Evolutionary conservation across 1,140 invertebrate genomes (phyloP), one percentile per base, ranked within the genome.

Genomic region (Scaptomyza hsui): DNA sequence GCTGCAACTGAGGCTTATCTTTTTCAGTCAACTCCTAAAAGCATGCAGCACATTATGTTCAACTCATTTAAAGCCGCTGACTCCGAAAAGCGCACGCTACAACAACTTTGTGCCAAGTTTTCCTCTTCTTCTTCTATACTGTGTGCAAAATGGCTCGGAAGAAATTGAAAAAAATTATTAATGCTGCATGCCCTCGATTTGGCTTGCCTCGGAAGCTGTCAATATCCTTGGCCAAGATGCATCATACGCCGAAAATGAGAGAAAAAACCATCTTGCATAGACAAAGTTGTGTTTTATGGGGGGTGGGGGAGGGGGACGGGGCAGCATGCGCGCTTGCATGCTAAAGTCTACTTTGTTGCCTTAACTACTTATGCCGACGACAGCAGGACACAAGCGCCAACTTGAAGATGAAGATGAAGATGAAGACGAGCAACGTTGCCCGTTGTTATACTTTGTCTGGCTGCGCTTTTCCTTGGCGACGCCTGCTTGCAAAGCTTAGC

Each of bases 341-440:
- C 82, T 78, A 78, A 78, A 82, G 78, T 89, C 78, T 82, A 86
- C 82, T 86, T 86, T 86, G 82, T 86, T 88, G 82, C 82, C 74
- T 82, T 82, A 88, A 86, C 78, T 88, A 86, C 82, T 86, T 86
- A 86, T 86, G 82, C 70, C 67, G 81, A 78, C 57, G 60, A 56
- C 62, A 69, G 63, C 55, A 68, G 62, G 53, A 75, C 53, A 45
- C 29, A 29, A 59, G 51, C 39, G 61, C 45, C 42, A 71, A 76
- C 57, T 48, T 41, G 52, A 48, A 56, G 72, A 67, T 52, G 42
- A 56, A 62, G 75, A 69, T 61, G 72, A 51, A 57, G 73, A 75
- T 12, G 24, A 37, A 24, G 48, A 35, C 35, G 55, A 64, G 42
- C 24, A 48, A 51, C 72, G 68, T 69, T 82, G 70, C 72, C 21